Evolutionary conservation across 2,797 vertebrate genomes (phyloP).

Genomic region (Enteromius unitaeniatus): DNA sequence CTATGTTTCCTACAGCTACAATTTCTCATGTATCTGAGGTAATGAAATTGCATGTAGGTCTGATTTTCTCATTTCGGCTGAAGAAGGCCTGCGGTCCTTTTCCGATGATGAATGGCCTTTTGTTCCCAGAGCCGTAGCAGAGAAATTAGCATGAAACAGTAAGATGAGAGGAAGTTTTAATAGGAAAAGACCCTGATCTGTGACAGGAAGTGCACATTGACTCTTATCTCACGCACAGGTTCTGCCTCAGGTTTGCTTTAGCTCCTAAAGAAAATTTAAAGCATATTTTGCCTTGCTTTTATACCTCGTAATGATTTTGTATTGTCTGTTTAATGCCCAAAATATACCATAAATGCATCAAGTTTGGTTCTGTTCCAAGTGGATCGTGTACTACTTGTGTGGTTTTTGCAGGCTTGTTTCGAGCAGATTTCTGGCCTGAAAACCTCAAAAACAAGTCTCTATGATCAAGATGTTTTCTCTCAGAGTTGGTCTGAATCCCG

Average conservation of each 20-base stretch:
- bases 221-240: not conserved
- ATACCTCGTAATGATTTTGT: not conserved
- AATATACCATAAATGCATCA: not conserved
- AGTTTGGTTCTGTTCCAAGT: not conserved
- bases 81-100: not conserved
- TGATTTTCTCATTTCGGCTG: slow-evolving; percentile 1
- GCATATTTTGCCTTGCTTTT: not conserved
- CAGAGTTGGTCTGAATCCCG: not conserved
- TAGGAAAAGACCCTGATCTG: not conserved
- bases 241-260: not conserved
- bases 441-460: not conserved
- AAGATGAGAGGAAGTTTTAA: slow-evolving; percentile 1
- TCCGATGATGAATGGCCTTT: not conserved
- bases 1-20: not conserved
- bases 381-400: not conserved
- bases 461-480: not conserved
- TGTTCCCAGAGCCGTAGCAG: not conserved
- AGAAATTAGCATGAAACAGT: not conserved
- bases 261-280: not conserved
- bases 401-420: not conserved
- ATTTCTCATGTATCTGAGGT: slow-evolving; percentile 11
- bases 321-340: not conserved
- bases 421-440: not conserved
- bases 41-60: slow-evolving; percentile 1
- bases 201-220: not conserved